These are phyloP conservation scores for Apamea crenata DNA, from an alignment of 2,888 invertebrate genomes.

Conservation along the genomic window DNA sequence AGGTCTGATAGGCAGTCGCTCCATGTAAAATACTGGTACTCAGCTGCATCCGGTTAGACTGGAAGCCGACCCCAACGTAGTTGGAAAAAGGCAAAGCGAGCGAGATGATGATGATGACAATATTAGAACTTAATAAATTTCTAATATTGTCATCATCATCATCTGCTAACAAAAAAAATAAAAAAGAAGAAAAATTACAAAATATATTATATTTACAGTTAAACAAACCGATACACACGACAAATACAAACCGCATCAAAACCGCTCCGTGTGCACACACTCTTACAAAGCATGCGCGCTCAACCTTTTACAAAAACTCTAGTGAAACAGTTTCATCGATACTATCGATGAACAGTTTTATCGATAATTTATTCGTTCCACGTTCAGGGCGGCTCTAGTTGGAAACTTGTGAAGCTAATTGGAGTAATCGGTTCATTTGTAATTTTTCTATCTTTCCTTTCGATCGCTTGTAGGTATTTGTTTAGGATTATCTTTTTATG, in stretches of 20 bases:
- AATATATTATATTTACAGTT: not conserved
- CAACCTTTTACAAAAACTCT: slow-evolving; percentile 64
- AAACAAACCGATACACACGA: not conserved
- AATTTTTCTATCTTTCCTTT: slow-evolving; percentile 60
- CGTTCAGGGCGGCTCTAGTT: slow-evolving; percentile 58
- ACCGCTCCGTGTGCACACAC: slow-evolving; percentile 28
- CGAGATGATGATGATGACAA: no score
- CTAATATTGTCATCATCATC: no score
- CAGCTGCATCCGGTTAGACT: no score
- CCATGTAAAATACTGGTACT: no score
- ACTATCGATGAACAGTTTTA: slow-evolving; percentile 63
- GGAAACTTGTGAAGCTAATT: slow-evolving; percentile 63
- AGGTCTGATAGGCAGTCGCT: no score
- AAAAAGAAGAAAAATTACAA: not conserved
- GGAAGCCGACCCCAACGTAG: no score
- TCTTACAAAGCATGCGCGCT: slow-evolving; percentile 56
- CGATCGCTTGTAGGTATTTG: slow-evolving; percentile 49
- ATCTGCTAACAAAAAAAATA: no score
- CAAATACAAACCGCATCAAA: not conserved
- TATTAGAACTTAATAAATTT: not conserved
- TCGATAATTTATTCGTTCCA: slow-evolving; percentile 66
- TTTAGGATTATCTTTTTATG: slow-evolving; percentile 38
- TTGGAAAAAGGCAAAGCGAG: no score
- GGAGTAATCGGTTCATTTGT: slow-evolving; percentile 62
- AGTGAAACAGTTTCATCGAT: slow-evolving; percentile 57